Evolutionary conservation across 2,888 invertebrate genomes (phyloP).

Genomic region (Lithosia quadra): DNA sequence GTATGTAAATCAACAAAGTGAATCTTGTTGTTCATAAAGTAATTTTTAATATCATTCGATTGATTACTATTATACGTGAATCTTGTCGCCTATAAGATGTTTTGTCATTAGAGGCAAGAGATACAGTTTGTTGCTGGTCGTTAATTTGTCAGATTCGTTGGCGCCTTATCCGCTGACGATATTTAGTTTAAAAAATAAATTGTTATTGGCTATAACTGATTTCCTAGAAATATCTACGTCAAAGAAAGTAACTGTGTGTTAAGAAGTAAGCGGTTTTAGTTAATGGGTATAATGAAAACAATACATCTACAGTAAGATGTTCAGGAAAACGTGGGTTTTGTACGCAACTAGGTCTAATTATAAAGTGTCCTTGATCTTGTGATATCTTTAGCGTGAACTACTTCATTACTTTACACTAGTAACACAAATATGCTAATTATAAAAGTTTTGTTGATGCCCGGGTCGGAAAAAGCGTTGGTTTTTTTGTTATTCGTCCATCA

Average conservation of each 20-base stretch:
- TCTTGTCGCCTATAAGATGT: not conserved
- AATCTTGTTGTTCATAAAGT: not conserved
- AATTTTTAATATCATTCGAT: not conserved
- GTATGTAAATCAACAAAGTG: not conserved
- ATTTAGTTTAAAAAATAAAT: not conserved
- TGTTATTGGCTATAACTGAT: not conserved
- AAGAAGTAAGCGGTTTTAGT: not conserved
- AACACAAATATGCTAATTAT: not conserved
- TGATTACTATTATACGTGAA: not conserved
- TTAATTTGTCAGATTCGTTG: not conserved
- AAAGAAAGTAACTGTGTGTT: slow-evolving; percentile 4
- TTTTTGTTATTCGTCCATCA: not conserved
- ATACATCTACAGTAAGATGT: slow-evolving; percentile 6
- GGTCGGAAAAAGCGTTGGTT: not conserved
- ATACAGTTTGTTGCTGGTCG: not conserved
- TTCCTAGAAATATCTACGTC: not conserved
- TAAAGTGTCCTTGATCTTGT: slow-evolving; percentile 27
- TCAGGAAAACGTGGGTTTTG: slow-evolving; percentile 7
- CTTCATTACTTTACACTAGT: not conserved
- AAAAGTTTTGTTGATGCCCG: not conserved
- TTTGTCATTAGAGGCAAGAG: not conserved
- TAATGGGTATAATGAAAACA: not conserved
- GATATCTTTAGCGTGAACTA: slow-evolving; percentile 3
- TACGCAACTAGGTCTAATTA: slow-evolving; percentile 16
- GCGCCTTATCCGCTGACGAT: not conserved